Percentiles rank a stretch among this genome's conserved stretches.
Conservation (phyloP, 2,797 vertebrate genomes). For the Gila robusta region DNA sequence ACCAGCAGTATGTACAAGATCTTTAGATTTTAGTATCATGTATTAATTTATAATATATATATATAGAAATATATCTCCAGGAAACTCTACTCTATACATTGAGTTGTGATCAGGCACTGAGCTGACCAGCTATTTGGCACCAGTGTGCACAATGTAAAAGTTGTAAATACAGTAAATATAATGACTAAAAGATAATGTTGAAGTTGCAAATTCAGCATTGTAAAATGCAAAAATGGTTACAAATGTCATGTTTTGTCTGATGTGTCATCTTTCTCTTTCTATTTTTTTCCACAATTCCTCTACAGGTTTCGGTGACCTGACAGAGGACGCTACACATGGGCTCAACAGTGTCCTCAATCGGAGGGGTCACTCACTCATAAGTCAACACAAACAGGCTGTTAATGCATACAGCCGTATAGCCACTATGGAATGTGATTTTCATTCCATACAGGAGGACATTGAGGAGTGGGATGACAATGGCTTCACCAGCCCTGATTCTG, state of each 20-base stretch:
- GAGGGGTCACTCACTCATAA: background rate
- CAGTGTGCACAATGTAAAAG: constrained; percentile 5
- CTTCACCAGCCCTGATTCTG: constrained; percentile 28
- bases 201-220: background rate
- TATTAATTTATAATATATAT: background rate
- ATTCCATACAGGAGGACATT: background rate
- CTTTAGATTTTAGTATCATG: constrained; percentile 7
- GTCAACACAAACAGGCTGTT: constrained; percentile 18
- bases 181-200: background rate
- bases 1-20: constrained; percentile 12
- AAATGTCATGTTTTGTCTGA: background rate
- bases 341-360: constrained; percentile 8
- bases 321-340: background rate
- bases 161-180: background rate
- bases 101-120: constrained; percentile 5
- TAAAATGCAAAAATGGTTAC: background rate
- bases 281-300: background rate
- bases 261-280: constrained; percentile 8
- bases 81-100: background rate
- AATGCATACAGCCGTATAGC: constrained; percentile 36
- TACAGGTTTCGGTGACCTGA: constrained; percentile 11
- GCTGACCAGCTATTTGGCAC: background rate
- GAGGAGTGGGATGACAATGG: constrained; percentile 20
- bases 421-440: constrained; percentile 5
- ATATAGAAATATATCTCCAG: background rate